Evolutionary conservation across 2,888 invertebrate genomes (phyloP).

Genomic region (Pemphredon lugubris): DNA sequence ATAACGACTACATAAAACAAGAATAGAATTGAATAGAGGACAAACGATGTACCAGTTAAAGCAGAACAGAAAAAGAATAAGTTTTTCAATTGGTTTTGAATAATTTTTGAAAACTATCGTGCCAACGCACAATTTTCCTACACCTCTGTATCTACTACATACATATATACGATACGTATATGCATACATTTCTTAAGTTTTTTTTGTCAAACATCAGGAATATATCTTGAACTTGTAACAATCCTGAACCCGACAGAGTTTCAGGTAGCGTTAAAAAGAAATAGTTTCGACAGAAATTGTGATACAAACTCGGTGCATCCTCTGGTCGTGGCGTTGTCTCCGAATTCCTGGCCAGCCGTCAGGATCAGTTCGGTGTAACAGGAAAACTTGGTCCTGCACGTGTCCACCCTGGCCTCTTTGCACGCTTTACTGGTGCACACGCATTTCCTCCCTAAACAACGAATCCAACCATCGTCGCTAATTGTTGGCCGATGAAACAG

Average conservation of each 20-base stretch:
- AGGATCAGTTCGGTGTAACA: slow-evolving; percentile 74
- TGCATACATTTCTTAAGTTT: too few species aligned
- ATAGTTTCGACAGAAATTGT: background rate
- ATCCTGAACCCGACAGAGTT: too few species aligned
- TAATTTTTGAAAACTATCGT: too few species aligned
- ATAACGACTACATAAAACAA: background rate
- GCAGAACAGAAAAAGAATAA: too few species aligned
- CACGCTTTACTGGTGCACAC: slow-evolving; percentile 73
- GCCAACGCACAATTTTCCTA: too few species aligned
- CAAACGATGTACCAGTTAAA: background rate
- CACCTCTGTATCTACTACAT: too few species aligned
- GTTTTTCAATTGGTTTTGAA: too few species aligned
- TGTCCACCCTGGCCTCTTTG: slow-evolving; percentile 68
- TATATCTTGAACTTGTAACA: too few species aligned
- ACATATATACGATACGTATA: too few species aligned
- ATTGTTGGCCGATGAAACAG: background rate
- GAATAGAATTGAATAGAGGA: background rate
- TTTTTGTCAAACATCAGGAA: too few species aligned
- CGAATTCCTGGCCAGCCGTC: slow-evolving; percentile 44
- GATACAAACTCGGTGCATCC: slow-evolving; percentile 73
- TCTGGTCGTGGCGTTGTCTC: slow-evolving; percentile 63
- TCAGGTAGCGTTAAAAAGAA: too few species aligned
- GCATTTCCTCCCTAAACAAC: slow-evolving; percentile 72
- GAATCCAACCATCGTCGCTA: slow-evolving; percentile 15
- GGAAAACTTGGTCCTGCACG: slow-evolving; percentile 70